These are phyloP conservation scores for Tribolium castaneum DNA, from an alignment of 1,140 invertebrate species.

Conservation along the genomic window DNA sequence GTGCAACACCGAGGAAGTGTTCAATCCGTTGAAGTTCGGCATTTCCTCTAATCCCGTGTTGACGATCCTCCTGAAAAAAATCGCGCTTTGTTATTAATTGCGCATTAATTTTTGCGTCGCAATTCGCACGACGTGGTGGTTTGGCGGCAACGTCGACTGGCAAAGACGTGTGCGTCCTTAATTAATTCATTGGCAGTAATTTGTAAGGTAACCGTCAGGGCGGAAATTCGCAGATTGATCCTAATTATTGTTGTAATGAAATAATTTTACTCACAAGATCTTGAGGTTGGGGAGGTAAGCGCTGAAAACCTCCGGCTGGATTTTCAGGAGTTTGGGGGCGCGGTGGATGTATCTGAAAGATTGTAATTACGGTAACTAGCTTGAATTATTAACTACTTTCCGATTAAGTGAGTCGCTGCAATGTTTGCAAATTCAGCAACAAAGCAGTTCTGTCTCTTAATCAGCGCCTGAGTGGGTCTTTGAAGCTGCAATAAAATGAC, in stretches of 20 bases:
- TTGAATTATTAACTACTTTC: background rate
- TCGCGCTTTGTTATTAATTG: background rate
- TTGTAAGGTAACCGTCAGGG: background rate
- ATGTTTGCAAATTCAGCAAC: background rate
- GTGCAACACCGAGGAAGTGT: constrained; percentile 66
- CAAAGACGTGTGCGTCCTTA: constrained; percentile 15
- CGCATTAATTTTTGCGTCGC: background rate
- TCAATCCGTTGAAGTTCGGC: constrained; percentile 66
- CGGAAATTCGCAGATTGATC: constrained; percentile 16
- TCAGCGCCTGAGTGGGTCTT: background rate
- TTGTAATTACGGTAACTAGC: background rate
- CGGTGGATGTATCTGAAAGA: constrained; percentile 67
- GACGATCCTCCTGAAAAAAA: constrained; percentile 69
- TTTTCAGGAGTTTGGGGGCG: constrained; percentile 67
- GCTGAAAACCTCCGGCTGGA: constrained; percentile 64
- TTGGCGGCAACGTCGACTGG: constrained; percentile 4
- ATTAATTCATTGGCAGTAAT: constrained; percentile 28
- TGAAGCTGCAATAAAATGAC: background rate
- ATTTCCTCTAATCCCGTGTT: constrained; percentile 68
- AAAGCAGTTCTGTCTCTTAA: background rate
- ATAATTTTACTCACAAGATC: background rate
- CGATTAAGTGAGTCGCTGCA: background rate
- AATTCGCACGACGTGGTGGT: constrained; percentile 12
- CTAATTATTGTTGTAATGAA: constrained; percentile 2
- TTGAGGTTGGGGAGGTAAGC: constrained; percentile 58